Percentiles rank a stretch among this genome's conserved stretches.
Evolutionary conservation across 2,888 invertebrate species (phyloP).

Genomic region (Nomada flava): DNA sequence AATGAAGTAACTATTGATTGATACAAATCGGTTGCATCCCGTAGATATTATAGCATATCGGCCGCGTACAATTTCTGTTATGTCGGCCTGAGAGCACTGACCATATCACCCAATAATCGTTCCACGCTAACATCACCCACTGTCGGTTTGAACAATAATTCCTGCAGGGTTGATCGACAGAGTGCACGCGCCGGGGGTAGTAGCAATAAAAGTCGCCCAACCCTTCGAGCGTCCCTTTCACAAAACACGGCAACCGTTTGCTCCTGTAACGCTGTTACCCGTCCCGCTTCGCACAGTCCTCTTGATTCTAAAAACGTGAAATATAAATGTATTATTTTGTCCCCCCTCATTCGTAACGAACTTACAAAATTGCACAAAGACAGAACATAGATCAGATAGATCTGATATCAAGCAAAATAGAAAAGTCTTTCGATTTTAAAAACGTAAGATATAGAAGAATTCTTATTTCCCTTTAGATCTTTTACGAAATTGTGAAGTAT

Average conservation of each 20-base stretch:
- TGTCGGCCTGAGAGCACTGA: constrained; percentile 80
- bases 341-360: too few species aligned
- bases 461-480: not conserved
- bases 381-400: too few species aligned
- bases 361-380: too few species aligned
- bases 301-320: constrained; percentile 85
- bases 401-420: too few species aligned
- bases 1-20: not conserved
- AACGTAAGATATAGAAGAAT: not conserved
- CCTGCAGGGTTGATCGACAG: constrained; percentile 86
- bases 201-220: constrained; percentile 90
- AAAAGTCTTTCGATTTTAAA: too few species aligned
- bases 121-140: constrained; percentile 91
- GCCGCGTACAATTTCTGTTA: constrained; percentile 57
- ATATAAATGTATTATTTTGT: not conserved
- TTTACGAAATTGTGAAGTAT: too few species aligned
- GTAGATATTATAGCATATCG: constrained; percentile 9
- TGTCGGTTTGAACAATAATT: constrained; percentile 92
- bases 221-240: constrained; percentile 89
- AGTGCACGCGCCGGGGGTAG: constrained; percentile 88
- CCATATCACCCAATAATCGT: constrained; percentile 89
- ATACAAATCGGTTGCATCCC: not conserved
- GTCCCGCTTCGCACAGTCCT: constrained; percentile 86
- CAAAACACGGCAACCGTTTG: constrained; percentile 92
- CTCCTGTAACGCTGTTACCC: constrained; percentile 90